A percentile compares a stretch with the other conserved stretches of the same genome.
These are phyloP conservation scores for Pristionchus arcanus DNA, from an alignment of 2,888 invertebrate genomes.

Conservation along the genomic window DNA sequence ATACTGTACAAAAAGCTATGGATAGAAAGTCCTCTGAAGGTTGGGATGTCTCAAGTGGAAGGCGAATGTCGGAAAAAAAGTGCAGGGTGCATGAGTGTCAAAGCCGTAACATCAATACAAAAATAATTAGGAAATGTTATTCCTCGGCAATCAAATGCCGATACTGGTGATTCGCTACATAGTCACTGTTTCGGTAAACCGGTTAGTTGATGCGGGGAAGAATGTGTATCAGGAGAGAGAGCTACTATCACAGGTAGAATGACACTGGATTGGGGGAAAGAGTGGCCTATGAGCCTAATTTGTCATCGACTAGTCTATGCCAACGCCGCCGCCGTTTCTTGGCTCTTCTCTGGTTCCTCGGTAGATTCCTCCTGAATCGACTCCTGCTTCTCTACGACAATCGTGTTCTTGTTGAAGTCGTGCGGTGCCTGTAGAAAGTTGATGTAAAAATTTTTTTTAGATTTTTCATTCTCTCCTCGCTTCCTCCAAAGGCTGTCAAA, in stretches of 20 bases:
- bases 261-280: background rate
- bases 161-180: background rate
- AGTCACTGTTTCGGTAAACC: constrained; percentile 1
- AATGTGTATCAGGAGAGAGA: background rate
- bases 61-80: background rate
- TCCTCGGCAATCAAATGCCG: background rate
- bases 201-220: background rate
- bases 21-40: constrained; percentile 38
- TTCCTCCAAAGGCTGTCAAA: background rate
- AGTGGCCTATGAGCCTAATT: background rate
- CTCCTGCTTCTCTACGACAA: constrained; percentile 5
- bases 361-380: background rate
- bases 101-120: constrained; percentile 14
- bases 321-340: background rate
- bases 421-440: background rate
- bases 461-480: background rate
- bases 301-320: background rate
- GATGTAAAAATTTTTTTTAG: too few species aligned
- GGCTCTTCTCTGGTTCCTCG: background rate
- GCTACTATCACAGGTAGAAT: constrained; percentile 29
- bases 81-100: constrained; percentile 16
- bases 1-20: constrained; percentile 37
- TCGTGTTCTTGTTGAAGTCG: constrained; percentile 51
- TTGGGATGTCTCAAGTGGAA: background rate
- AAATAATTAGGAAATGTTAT: constrained; percentile 25